Percentiles rank a stretch among this genome's conserved stretches.
These are phyloP conservation scores for Neolamprologus ventralis DNA, from an alignment of 2,113 vertebrate genomes.

Conservation along the genomic window DNA sequence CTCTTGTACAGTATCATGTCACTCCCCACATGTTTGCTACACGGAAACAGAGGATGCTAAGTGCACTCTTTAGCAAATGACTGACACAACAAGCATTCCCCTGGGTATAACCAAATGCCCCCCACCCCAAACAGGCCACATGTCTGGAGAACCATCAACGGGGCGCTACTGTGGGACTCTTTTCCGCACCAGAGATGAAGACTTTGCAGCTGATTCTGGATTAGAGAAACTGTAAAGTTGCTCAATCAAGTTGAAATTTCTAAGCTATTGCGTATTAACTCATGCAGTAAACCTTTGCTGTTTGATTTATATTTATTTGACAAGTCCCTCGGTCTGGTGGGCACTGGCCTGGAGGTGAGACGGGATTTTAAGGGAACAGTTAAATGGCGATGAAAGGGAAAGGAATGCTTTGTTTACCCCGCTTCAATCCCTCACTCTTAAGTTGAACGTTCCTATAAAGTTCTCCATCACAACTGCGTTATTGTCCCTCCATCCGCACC, in stretches of 20 bases:
- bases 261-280: not conserved
- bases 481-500: constrained; percentile 48
- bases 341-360: constrained; percentile 61
- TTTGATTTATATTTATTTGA: constrained; percentile 69
- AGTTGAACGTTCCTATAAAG: constrained; percentile 60
- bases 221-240: not conserved
- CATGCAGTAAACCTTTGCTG: constrained; percentile 47
- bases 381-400: constrained; percentile 73
- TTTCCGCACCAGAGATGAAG: not conserved
- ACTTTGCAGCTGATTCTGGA: not conserved
- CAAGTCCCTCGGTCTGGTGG: constrained; percentile 48
- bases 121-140: constrained; percentile 27
- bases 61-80: constrained; percentile 71
- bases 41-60: constrained; percentile 66
- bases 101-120: constrained; percentile 62
- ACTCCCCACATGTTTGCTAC: constrained; percentile 66
- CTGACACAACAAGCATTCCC: constrained; percentile 62
- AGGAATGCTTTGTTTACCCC: constrained; percentile 74
- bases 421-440: constrained; percentile 65
- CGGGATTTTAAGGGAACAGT: constrained; percentile 62
- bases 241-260: not conserved
- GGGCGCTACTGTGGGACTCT: not conserved
- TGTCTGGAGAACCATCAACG: constrained; percentile 24
- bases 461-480: constrained; percentile 58
- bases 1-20: constrained; percentile 75